phyloP scores from a whole-genome alignment of 2,888 invertebrate genomes.

The Tipula vernalis region DNA sequence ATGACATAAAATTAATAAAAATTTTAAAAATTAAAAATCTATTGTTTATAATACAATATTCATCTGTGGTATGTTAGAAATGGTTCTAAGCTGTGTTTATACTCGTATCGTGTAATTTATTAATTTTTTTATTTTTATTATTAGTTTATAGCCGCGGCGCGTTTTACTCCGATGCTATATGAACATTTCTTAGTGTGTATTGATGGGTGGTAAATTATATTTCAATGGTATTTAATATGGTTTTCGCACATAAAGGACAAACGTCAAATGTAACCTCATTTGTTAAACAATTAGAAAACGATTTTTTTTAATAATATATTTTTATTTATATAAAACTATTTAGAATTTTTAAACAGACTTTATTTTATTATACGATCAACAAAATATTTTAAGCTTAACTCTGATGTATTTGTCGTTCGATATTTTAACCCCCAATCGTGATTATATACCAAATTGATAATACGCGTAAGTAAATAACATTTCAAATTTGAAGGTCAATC shows the following conservation, averaged over 20 bases:
- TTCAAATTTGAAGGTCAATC: too few relatives aligned
- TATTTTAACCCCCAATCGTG: too few relatives aligned
- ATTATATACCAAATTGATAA: too few relatives aligned
- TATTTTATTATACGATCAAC: too few relatives aligned
- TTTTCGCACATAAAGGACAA: background rate
- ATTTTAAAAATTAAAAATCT: background rate
- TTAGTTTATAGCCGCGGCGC: background rate
- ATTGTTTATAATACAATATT: background rate
- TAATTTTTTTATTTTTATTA: background rate
- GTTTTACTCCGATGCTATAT: background rate
- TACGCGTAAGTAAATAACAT: too few relatives aligned
- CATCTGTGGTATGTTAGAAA: conserved; percentile 4
- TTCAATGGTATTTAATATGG: background rate
- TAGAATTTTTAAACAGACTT: too few relatives aligned
- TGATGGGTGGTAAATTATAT: background rate
- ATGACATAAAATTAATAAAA: background rate
- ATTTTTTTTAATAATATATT: too few relatives aligned
- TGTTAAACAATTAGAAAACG: too few relatives aligned
- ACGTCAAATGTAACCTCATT: too few relatives aligned
- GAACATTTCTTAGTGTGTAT: background rate
- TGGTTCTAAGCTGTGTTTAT: background rate
- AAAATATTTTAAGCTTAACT: too few relatives aligned
- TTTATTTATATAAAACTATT: too few relatives aligned
- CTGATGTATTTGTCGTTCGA: too few relatives aligned
- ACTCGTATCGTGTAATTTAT: background rate